A percentile compares a stretch with the other conserved stretches of the same genome.
phyloP scores from a whole-genome alignment of 2,888 invertebrate genomes.

The Digitonthophagus gazella region DNA sequence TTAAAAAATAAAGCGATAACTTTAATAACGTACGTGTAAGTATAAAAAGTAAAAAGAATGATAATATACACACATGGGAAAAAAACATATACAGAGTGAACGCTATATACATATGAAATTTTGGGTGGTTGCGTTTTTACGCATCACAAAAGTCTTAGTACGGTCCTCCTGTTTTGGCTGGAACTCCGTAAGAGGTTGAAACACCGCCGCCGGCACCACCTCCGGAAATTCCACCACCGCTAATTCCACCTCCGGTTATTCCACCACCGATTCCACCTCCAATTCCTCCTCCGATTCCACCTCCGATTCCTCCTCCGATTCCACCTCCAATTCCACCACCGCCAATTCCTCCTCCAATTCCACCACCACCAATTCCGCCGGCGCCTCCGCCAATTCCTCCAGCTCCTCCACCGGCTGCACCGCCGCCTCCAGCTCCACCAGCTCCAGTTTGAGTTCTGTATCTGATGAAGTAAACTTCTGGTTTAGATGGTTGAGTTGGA shows the following conservation, averaged over 20 bases:
- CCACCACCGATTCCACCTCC: slow-evolving; percentile 37
- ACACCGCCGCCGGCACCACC: slow-evolving; percentile 31
- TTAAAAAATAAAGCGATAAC: slow-evolving; percentile 18
- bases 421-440: slow-evolving; percentile 46
- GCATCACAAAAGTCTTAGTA: slow-evolving; percentile 39
- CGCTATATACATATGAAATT: slow-evolving; percentile 24
- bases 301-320: slow-evolving; percentile 45
- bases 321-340: slow-evolving; percentile 46
- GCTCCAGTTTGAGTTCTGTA: slow-evolving; percentile 68
- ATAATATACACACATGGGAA: slow-evolving; percentile 21
- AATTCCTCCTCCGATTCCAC: slow-evolving; percentile 49
- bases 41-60: slow-evolving; percentile 16
- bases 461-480: slow-evolving; percentile 87
- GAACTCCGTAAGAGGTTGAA: slow-evolving; percentile 38
- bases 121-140: slow-evolving; percentile 2
- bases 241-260: slow-evolving; percentile 47
- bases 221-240: slow-evolving; percentile 43
- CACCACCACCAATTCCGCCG: slow-evolving; percentile 41
- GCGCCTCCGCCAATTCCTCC: slow-evolving; percentile 34
- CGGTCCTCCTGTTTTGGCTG: slow-evolving; percentile 44
- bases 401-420: slow-evolving; percentile 39
- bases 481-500: slow-evolving; percentile 83
- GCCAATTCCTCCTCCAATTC: slow-evolving; percentile 46
- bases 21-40: not conserved
- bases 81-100: slow-evolving; percentile 12